These are phyloP conservation scores for Fistularia commersonii DNA, from an alignment of 2,797 vertebrate genomes.

Conservation along the genomic window DNA sequence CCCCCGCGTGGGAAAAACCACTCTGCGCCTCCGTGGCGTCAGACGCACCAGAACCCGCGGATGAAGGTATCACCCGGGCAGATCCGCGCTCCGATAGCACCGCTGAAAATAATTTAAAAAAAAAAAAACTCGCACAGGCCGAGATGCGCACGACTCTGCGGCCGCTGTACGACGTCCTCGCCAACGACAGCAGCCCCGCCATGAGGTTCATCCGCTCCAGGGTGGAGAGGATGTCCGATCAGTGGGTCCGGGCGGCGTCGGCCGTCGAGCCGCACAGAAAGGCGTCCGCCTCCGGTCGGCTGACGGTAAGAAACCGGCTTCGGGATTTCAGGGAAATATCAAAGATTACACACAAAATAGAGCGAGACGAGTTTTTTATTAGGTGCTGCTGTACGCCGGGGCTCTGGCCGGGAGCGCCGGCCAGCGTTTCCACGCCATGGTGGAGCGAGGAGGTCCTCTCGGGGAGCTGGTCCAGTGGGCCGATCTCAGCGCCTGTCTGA, in stretches of 20 bases:
- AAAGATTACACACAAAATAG: background rate
- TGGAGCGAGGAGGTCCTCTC: constrained; percentile 68
- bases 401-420: constrained; percentile 59
- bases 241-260: constrained; percentile 58
- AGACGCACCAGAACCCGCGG: constrained; percentile 17
- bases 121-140: constrained; percentile 37
- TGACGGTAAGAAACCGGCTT: constrained; percentile 51
- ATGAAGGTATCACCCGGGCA: constrained; percentile 42
- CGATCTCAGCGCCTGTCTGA: constrained; percentile 67
- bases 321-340: background rate
- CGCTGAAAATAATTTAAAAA: background rate
- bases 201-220: constrained; percentile 65
- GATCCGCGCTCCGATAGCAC: background rate
- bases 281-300: constrained; percentile 27
- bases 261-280: constrained; percentile 43
- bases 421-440: constrained; percentile 64
- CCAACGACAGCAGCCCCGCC: constrained; percentile 51
- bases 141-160: constrained; percentile 46
- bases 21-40: constrained; percentile 53
- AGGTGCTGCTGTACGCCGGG: constrained; percentile 73
- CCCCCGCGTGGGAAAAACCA: constrained; percentile 49
- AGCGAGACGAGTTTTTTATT: no score
- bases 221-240: constrained; percentile 63
- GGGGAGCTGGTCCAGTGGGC: constrained; percentile 78
- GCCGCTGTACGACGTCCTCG: constrained; percentile 46